Base-by-base conservation (phyloP, 2,113 vertebrate species). In the Halichoeres trimaculatus region DNA sequence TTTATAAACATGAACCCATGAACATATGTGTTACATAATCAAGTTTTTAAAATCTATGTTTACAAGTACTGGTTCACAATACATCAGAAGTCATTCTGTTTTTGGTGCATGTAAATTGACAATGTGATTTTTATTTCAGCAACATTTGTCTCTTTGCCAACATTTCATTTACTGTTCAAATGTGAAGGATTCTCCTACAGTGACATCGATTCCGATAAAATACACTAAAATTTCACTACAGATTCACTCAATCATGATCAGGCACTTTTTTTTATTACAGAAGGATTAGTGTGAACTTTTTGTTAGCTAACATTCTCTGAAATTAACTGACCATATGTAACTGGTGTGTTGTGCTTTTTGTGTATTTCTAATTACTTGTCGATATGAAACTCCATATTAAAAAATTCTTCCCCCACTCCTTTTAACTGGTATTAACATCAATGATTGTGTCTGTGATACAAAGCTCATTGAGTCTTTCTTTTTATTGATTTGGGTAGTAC, bases 301-400 rank as follows among this genome's bases (percentile, higher is more conserved):
- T 1, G 11, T 43, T 43, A 5, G 11, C 5, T 5, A 43, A 43
- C 41, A 43, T 7, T 38, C 62, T 22, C 13, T 71, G 36, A 17
- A 48, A 48, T 54, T 34, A 64, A 58, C 70, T 22, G 0, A 57
- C 61, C 7, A 36, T 38, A 64, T 76, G 59, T 66, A 58, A 76
- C 23, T 53, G 10, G 61, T 14, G 52, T 68, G 60, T 47, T 35
- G 26, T 51, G 16, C 67, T 8, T 26, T 59, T 59, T 56, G 38
- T 80, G 20, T 67, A 63, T 76, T 63, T 69, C 47, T 63, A 59
- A 17, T 65, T 63, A 24, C 19, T 70, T 53, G 57, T 54, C 80
- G 63, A 78, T 64, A 57, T 80, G 59, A 64, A 72, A 51, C 50
- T 58, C 17, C 1, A 41, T 26, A 63, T 50, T 38, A 40, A 68